Percentiles rank a stretch among this genome's conserved stretches.
Conservation (phyloP, 2,797 vertebrate species). For the Amniataba percoides region DNA sequence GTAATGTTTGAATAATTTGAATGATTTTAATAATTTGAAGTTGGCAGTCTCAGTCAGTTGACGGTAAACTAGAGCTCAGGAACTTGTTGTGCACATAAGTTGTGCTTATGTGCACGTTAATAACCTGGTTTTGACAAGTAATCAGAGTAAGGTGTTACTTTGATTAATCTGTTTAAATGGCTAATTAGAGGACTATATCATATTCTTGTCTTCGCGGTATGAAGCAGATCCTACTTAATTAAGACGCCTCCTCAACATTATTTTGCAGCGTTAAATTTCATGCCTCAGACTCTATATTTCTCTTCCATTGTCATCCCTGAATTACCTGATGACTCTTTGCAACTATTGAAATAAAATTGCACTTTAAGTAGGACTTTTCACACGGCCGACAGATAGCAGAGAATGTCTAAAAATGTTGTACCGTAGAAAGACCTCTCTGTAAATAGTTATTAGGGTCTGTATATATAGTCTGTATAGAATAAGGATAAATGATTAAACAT, state of each 20-base stretch:
- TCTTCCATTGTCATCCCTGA: slow-evolving; percentile 13
- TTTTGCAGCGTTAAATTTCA: slow-evolving; percentile 1
- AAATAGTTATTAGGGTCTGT: slow-evolving; percentile 30
- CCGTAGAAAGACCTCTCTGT: slow-evolving; percentile 9
- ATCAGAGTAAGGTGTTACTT: neutral
- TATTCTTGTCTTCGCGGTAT: neutral
- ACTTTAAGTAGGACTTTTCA: slow-evolving; percentile 4
- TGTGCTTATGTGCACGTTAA: neutral
- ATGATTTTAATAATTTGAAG: neutral
- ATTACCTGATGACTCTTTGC: slow-evolving; percentile 13
- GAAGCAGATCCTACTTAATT: neutral
- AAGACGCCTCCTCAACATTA: neutral
- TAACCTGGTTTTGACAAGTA: neutral
- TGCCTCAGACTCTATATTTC: neutral
- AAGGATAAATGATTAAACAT: slow-evolving; percentile 28
- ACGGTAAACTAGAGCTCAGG: neutral
- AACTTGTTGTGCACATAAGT: no score
- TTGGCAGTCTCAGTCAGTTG: neutral
- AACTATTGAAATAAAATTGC: slow-evolving; percentile 15
- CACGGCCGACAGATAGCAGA: slow-evolving; percentile 8
- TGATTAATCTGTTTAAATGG: neutral
- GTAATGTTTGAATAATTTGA: neutral
- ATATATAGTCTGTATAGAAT: slow-evolving; percentile 8
- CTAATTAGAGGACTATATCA: neutral
- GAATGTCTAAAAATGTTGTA: slow-evolving; percentile 7